Evolutionary conservation across 2,888 invertebrate genomes (phyloP), one percentile per base, ranked within the genome.

Genomic region (Spodoptera littoralis): DNA sequence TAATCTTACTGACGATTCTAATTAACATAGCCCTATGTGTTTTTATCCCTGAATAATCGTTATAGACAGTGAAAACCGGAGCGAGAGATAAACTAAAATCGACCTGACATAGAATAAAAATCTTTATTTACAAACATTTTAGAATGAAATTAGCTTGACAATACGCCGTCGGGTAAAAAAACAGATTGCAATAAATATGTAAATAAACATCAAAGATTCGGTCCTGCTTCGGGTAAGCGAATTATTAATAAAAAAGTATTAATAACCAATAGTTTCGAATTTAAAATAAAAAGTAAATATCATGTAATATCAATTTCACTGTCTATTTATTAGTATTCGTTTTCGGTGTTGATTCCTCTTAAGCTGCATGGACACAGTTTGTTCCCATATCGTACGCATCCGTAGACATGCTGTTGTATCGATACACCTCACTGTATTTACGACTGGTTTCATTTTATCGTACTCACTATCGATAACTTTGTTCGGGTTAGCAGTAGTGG

Each of bases 311-410:
- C 93, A 92, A 92, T 92, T 93, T 94, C 94, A 93, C 94, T 94
- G 94, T 94, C 94, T 94, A 93, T 93, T 92, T 91, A 91, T 90
- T 92, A 93, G 91, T 86, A 89, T 91, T 90, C 89, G 87, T 92
- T 93, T 92, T 93, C 94, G 94, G 93, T 94, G 94, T 94, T 93
- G 93, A 93, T 93, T 94, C 94, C 94, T 93, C 90, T 90, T 85
- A 73, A 69, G 83, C 88, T 91, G 91, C 86, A 84, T 64, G 65
- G 54, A 48, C 52, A 84, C 74, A 85, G 90, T 90, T 91, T 77
- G 90, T 90, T 90, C 90, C 90, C 92, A 91, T 90, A 88, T 70
- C 89, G 88, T 86, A 68, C 43, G 51, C 53, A 60, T 60, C 62
- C 61, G 63, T 70, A 50, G 61, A 60, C 53, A 58, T 62, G 44